A percentile compares a stretch with the other conserved stretches of the same genome.
Evolutionary conservation across 2,113 vertebrate species (phyloP).

Genomic region (Rafetus swinhoei): DNA sequence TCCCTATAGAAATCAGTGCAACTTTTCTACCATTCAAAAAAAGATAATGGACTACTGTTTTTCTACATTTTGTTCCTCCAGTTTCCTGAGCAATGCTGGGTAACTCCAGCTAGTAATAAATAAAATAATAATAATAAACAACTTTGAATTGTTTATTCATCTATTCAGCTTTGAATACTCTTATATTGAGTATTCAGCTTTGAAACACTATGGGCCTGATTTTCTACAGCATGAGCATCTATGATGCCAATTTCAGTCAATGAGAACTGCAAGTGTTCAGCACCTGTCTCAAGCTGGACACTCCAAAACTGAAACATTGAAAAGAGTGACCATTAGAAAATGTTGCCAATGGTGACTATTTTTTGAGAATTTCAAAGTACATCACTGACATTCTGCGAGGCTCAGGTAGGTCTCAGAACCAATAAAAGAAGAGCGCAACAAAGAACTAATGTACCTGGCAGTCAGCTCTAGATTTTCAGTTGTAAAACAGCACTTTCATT

Average conservation of each 20-base stretch:
- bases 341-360: neutral
- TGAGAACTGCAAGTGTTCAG: neutral
- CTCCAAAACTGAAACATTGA: slow-evolving; percentile 29
- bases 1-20: too few species aligned
- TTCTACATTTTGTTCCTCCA: too few species aligned
- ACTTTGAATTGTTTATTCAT: neutral
- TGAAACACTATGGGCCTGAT: slow-evolving; percentile 37
- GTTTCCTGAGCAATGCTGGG: too few species aligned
- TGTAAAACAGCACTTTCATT: neutral
- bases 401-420: neutral
- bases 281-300: slow-evolving; percentile 34
- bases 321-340: slow-evolving; percentile 26
- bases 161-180: neutral
- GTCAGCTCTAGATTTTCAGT: neutral
- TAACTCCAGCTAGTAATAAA: too few species aligned
- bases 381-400: neutral
- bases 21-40: too few species aligned
- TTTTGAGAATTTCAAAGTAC: neutral
- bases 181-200: slow-evolving; percentile 44
- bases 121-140: neutral
- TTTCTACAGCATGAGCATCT: slow-evolving; percentile 40
- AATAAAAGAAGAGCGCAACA: neutral
- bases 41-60: too few species aligned
- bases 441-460: neutral
- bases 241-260: neutral